Conservation (phyloP, 2,797 vertebrate species). For the Carapus acus region DNA sequence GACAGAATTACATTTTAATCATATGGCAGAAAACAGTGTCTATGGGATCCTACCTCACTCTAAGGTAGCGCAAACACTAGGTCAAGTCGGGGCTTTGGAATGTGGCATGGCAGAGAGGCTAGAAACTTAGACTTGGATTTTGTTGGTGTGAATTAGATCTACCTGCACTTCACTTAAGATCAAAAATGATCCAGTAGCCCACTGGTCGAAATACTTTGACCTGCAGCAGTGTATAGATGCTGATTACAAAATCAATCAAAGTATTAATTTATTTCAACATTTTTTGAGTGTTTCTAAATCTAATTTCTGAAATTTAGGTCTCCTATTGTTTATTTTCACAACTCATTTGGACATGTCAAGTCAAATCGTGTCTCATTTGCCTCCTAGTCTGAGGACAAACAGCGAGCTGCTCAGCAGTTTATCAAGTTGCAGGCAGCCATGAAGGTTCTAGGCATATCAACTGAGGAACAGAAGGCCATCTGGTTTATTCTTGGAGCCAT, state of each 20-base stretch:
- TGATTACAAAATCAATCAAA: no score
- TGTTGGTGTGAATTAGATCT: no score
- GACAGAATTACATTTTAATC: slow-evolving; percentile 95
- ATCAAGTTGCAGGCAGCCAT: slow-evolving; percentile 93
- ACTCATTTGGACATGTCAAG: no score
- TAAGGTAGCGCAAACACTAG: slow-evolving; percentile 73
- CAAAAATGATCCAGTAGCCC: not conserved
- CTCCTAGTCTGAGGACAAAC: slow-evolving; percentile 87
- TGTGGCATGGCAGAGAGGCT: no score
- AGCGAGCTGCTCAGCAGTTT: slow-evolving; percentile 90
- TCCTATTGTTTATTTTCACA: no score
- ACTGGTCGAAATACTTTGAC: no score
- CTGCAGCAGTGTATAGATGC: no score
- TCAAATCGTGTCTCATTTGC: slow-evolving; percentile 8
- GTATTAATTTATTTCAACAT: no score
- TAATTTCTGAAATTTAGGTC: no score
- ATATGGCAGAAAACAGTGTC: slow-evolving; percentile 87
- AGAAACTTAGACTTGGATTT: no score
- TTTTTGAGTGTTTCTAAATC: no score
- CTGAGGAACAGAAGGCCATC: slow-evolving; percentile 89
- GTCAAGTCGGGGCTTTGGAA: not conserved
- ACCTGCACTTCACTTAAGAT: no score
- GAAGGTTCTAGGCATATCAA: slow-evolving; percentile 89
- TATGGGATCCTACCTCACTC: slow-evolving; percentile 84
- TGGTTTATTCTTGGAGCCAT: slow-evolving; percentile 92